phyloP scores from a whole-genome alignment of 1,140 invertebrate genomes.

The Macrosteles quadrilineatus region DNA sequence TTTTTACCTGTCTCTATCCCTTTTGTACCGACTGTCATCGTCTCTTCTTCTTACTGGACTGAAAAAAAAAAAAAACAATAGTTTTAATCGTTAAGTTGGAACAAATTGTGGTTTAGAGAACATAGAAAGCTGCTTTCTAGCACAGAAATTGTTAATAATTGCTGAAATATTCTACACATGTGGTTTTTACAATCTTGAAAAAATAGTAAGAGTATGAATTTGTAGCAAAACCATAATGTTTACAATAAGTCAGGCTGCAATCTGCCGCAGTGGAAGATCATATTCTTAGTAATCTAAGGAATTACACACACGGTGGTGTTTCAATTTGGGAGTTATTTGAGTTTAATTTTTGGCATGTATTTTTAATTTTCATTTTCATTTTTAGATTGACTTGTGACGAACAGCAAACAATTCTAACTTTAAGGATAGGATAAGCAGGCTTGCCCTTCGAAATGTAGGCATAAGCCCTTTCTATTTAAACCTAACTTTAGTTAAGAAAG shows the following conservation, averaged over 20 bases:
- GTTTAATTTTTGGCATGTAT: no score
- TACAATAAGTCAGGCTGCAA: neutral
- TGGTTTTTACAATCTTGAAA: neutral
- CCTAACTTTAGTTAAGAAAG: no score
- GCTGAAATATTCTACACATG: neutral
- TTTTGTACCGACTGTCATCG: neutral
- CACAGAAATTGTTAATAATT: neutral
- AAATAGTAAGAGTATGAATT: neutral
- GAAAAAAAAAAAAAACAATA: neutral
- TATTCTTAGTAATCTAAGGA: no score
- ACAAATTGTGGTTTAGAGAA: neutral
- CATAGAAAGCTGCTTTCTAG: neutral
- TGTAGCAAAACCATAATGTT: neutral
- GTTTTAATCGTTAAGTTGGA: neutral
- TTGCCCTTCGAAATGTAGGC: no score
- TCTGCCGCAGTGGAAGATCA: no score
- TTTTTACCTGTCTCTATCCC: neutral
- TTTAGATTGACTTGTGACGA: no score
- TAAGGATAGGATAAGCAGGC: no score
- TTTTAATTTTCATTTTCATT: no score
- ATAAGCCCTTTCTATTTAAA: no score
- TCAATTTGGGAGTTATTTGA: no score
- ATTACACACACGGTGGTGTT: no score
- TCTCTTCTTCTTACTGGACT: conserved; percentile 13
- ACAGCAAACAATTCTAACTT: no score